Base-by-base conservation (phyloP, 2,888 invertebrate genomes). In the Apamea epomidion region DNA sequence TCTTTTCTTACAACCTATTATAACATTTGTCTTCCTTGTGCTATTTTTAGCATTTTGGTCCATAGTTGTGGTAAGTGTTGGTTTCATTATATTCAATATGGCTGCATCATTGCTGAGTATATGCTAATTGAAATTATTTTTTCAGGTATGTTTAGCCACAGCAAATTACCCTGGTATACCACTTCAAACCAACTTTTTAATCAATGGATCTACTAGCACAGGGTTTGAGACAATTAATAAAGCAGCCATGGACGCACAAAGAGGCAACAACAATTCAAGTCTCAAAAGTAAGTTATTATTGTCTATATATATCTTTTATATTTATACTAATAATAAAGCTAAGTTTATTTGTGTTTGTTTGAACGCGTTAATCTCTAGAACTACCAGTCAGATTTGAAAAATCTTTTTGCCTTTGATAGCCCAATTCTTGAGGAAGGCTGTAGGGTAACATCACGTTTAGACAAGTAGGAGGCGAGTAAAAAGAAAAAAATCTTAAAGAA, bases 31-130 rank as follows among this genome's bases (percentile, higher is more conserved):
- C 83, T 97, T 98, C 81, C 97, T 99, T 0, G 95, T 98, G 42
- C 92, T 98, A 74, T 99, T 99, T 94, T 98, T 99, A 89, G 96
- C 98, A 83, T 99, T 98, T 96, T 99, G 99, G 99, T 97, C 99
- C 25, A 96, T 98, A 81, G 98, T 99, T 76, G 98, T 99, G 93
- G 98, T 99, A 94, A 97, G 98, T 75, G 3, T 72, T 18, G 93
- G 68, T 92, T 93, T 68, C 42, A 60, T 76, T 37, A 25, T 21
- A 67, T 37, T 65, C 25, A 71, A 29, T 64, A 58, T 6, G 0
- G 0, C 25, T 18, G 42, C 29, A 12, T 5, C 37, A 58, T 3
- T 58, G 5, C 0, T 18, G 16, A 21, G 10, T 18, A 37, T 54
- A 42, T n/a, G n/a, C 7, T 14, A 37, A 14, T 42, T 64, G 3